phyloP scores from a whole-genome alignment of 2,113 vertebrate species.

The Ptilorrhoa leucosticta region DNA sequence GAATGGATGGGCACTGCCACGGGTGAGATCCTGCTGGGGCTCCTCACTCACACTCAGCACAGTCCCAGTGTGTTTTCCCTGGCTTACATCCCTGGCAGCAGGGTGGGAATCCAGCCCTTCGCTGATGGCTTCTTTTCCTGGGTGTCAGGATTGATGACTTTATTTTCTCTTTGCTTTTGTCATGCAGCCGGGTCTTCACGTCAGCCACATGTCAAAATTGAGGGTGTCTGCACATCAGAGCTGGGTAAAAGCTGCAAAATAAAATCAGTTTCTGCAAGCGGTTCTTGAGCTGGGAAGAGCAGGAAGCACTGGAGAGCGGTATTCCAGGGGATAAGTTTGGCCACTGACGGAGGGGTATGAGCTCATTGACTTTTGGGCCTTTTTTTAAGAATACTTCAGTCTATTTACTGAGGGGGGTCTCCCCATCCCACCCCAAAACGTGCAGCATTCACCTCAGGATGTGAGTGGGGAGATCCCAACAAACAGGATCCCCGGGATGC shows the following conservation, averaged over 20 bases:
- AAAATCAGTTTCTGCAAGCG: neutral
- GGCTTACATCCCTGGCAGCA: neutral
- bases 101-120: neutral
- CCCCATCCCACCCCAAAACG: neutral
- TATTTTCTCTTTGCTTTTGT: neutral
- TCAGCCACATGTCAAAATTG: fast-evolving
- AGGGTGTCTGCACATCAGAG: fast-evolving
- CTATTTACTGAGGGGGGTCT: neutral
- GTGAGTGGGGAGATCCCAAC: neutral
- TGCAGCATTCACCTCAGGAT: fast-evolving
- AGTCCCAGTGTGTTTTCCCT: fast-evolving
- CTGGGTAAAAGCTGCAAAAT: neutral
- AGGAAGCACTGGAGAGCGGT: neutral
- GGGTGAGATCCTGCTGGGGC: neutral
- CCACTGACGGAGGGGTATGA: neutral
- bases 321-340: neutral
- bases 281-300: neutral
- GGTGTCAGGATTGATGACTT: neutral
- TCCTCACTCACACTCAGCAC: neutral
- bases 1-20: neutral
- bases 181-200: fast-evolving
- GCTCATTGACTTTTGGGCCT: fast-evolving
- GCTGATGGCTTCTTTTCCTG: neutral
- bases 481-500: fast-evolving
- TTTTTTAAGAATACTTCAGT: neutral